Conservation (phyloP, 2,113 vertebrate genomes). For the Orthonyx spaldingii region DNA sequence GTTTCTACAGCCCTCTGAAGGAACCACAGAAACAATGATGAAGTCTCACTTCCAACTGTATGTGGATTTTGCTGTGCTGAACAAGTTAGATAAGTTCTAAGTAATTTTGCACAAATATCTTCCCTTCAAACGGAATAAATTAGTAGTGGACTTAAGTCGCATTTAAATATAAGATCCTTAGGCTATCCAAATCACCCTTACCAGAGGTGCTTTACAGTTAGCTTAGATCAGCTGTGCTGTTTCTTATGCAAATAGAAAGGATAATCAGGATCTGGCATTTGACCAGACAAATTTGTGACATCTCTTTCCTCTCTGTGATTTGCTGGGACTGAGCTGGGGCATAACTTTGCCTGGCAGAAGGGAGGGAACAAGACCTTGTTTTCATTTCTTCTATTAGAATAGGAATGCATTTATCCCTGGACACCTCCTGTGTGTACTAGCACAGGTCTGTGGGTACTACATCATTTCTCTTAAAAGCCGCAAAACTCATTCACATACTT, state of each 20-base stretch:
- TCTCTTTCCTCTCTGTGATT: background rate
- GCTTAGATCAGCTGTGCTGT: constrained; percentile 27
- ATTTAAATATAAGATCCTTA: constrained; percentile 48
- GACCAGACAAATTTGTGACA: constrained; percentile 12
- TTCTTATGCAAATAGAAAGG: constrained; percentile 5
- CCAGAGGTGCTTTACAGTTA: constrained; percentile 23
- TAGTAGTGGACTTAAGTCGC: background rate
- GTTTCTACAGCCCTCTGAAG: background rate
- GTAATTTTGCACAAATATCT: background rate
- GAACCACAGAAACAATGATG: background rate
- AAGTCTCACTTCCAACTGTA: background rate
- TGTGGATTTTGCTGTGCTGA: background rate
- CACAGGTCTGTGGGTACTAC: background rate
- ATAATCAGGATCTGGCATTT: constrained; percentile 37
- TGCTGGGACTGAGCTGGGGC: background rate
- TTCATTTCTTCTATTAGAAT: background rate
- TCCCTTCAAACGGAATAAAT: constrained; percentile 13
- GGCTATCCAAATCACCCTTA: constrained; percentile 26
- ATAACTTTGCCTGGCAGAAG: background rate
- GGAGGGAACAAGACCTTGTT: background rate
- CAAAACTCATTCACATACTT: background rate
- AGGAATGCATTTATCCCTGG: background rate
- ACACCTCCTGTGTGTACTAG: background rate
- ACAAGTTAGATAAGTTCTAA: background rate
- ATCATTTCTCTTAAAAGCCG: background rate